Base-by-base conservation (phyloP, 2,113 vertebrate species). In the Oryzias melastigma region DNA sequence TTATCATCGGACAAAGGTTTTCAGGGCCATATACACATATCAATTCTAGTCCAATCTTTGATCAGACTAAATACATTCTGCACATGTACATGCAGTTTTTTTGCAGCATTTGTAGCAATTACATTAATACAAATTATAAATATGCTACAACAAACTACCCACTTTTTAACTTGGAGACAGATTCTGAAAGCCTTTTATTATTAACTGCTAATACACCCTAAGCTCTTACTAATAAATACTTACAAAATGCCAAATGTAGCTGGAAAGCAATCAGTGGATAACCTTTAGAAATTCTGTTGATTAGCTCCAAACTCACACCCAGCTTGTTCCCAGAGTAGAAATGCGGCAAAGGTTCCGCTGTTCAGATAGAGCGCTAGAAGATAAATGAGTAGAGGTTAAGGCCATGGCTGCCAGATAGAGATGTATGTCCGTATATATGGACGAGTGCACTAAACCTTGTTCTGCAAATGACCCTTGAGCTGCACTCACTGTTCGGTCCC, bases 381-480 rank as follows among this genome's bases (percentile, higher is more conserved):
- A 81, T 73, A 46, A 67, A 73, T 66, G 58, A 52, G 64, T 7
- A 5, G 62, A 47, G 65, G 52, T 58, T 48, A 65, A 62, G 56
- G 58, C 51, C 24, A 5, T 7, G 43, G 50, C 27, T 51, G 50
- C 29, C 47, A 27, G 44, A 55, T 47, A 43, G 29, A 59, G 58
- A 65, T 55, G 55, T 60, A 65, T 62, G 44, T 64, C 45, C 62
- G 51, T 48, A 45, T 47, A 49, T 48, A 67, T 64, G 62, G 51
- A 71, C 60, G 64, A 68, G 54, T 62, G 40, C 17, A 42, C 59
- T 27, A 52, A 13, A 41, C 62, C 72, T 58, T 18, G 50, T 57
- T 78, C 64, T 58, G 54, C 60, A 73, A 63, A 71, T 48, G 64
- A 55, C 57, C 52, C 66, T 65, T 18, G 5, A 80, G 72, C 60